phyloP scores from a whole-genome alignment of 2,113 vertebrate species.

The Coptodon bakossiorum region DNA sequence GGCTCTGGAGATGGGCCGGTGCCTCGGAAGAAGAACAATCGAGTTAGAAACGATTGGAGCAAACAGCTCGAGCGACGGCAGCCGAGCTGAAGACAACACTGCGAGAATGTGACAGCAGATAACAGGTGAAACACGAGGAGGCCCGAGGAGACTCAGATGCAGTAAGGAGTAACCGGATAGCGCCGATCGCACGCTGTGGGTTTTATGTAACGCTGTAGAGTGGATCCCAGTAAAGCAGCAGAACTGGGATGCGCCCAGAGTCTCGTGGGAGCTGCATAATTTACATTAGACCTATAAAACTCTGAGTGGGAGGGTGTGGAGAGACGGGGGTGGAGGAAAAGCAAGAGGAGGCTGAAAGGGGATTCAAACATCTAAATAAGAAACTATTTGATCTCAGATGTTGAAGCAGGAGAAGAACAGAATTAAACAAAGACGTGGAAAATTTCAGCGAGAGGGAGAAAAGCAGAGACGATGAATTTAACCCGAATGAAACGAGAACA shows the following conservation, averaged over 20 bases:
- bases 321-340: background rate
- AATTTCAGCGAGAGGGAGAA: background rate
- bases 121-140: background rate
- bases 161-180: slow-evolving; percentile 11
- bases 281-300: slow-evolving; percentile 33
- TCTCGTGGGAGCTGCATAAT: slow-evolving; percentile 6
- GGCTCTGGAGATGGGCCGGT: background rate
- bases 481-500: background rate
- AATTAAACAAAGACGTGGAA: background rate
- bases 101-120: background rate
- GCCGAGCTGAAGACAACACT: background rate
- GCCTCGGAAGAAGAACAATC: background rate
- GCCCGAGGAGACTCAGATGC: background rate
- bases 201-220: background rate
- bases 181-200: background rate
- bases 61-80: background rate
- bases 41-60: background rate
- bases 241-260: slow-evolving; percentile 4
- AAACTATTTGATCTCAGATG: background rate
- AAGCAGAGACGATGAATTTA: fast-evolving
- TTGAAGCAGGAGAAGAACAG: background rate
- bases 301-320: background rate
- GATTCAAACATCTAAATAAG: background rate
- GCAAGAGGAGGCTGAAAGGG: background rate
- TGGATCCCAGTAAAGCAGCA: background rate